phyloP scores from a whole-genome alignment of 2,797 vertebrate species.

The Oreonectes daqikongensis region DNA sequence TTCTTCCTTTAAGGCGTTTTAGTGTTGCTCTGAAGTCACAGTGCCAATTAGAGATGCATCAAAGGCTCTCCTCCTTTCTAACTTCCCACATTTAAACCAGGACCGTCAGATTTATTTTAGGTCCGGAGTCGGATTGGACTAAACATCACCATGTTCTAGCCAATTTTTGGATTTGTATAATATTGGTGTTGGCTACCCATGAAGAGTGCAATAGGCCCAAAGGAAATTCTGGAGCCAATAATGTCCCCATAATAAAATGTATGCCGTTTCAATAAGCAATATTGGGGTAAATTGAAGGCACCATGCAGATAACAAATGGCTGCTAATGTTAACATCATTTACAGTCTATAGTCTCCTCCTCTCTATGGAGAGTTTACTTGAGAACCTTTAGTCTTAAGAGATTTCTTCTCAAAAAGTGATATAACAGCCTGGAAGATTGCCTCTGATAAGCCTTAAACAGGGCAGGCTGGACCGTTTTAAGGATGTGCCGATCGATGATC shows the following conservation, averaged over 20 bases:
- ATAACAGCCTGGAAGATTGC: conserved; percentile 48
- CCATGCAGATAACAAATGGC: too few species aligned
- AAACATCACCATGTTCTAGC: background rate
- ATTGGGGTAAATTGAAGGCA: background rate
- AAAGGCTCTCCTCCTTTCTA: conserved; percentile 40
- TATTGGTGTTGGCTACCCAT: background rate
- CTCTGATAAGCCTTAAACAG: conserved; percentile 54
- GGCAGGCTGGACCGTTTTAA: conserved; percentile 51
- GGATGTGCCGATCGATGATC: conserved; percentile 45
- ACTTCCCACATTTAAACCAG: conserved; percentile 3
- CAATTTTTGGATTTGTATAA: background rate
- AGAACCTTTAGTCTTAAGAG: conserved; percentile 53
- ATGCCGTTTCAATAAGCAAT: background rate
- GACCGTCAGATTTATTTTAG: background rate
- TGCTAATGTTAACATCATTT: too few species aligned
- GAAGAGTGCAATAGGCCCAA: background rate
- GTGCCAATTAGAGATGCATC: conserved; percentile 48
- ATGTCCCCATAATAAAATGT: background rate
- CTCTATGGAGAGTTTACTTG: conserved; percentile 33
- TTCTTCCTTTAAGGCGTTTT: conserved; percentile 49
- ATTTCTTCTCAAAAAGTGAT: conserved; percentile 55
- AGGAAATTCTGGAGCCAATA: background rate
- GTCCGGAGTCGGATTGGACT: background rate
- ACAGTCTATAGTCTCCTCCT: too few species aligned
- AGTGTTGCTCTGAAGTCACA: conserved; percentile 41